These are phyloP conservation scores for Caenorhabditis uteleia DNA, from an alignment of 2,888 invertebrate species.

Conservation along the genomic window DNA sequence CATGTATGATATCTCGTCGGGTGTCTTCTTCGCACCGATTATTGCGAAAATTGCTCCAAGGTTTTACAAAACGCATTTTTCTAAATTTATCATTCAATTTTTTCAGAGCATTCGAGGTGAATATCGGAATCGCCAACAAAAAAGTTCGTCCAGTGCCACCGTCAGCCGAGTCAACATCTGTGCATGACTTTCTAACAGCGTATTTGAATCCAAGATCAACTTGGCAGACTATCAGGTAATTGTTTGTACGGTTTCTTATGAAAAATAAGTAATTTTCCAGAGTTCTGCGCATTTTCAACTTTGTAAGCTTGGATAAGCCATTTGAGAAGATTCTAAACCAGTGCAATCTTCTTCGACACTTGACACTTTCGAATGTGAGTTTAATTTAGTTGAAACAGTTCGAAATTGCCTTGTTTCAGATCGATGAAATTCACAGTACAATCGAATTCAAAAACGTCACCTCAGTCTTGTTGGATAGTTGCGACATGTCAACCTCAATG, in stretches of 20 bases:
- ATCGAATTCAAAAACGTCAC: slow-evolving; percentile 14
- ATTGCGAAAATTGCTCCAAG: slow-evolving; percentile 15
- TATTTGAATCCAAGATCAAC: slow-evolving; percentile 12
- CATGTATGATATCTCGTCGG: slow-evolving; percentile 26
- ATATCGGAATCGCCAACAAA: slow-evolving; percentile 24
- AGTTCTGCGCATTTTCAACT: slow-evolving; percentile 27
- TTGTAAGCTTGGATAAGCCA: slow-evolving; percentile 12
- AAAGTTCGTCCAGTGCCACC: slow-evolving; percentile 23
- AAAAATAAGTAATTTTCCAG: slow-evolving; percentile 5
- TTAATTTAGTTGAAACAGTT: not conserved
- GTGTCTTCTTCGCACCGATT: slow-evolving; percentile 9
- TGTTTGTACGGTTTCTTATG: not conserved
- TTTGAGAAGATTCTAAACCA: slow-evolving; percentile 10
- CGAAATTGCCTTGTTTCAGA: slow-evolving; percentile 8
- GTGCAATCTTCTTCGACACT: slow-evolving; percentile 14
- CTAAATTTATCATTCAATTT: no score
- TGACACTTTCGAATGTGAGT: slow-evolving; percentile 27
- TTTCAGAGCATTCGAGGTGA: slow-evolving; percentile 14
- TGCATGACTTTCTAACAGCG: slow-evolving; percentile 18
- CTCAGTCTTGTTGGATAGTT: slow-evolving; percentile 24
- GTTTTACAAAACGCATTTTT: no score
- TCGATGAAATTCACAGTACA: slow-evolving; percentile 15
- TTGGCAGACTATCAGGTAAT: slow-evolving; percentile 25
- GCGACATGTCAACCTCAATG: slow-evolving; percentile 16
- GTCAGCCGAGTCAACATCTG: slow-evolving; percentile 15